These are phyloP conservation scores for Thera britannica DNA, from an alignment of 2,888 invertebrate species.

Conservation along the genomic window DNA sequence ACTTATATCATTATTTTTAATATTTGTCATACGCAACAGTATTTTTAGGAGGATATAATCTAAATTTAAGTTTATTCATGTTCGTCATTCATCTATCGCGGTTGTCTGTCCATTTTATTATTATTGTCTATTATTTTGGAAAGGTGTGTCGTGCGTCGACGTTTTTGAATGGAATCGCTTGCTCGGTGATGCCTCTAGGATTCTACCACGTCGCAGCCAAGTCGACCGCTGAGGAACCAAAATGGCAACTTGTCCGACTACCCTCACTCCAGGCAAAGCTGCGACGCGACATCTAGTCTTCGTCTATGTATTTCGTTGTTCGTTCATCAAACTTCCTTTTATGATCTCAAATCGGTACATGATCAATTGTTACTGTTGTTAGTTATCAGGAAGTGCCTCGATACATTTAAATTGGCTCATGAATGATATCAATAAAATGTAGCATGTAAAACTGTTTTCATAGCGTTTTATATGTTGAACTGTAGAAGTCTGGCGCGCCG, in stretches of 20 bases:
- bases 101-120: conserved; percentile 56
- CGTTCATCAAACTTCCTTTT: conserved; percentile 52
- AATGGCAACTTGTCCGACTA: conserved; percentile 26
- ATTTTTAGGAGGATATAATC: conserved; percentile 78
- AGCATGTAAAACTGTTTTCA: conserved; percentile 71
- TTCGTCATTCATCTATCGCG: conserved; percentile 55
- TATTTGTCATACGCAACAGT: conserved; percentile 81
- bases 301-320: conserved; percentile 55
- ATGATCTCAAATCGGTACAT: conserved; percentile 62
- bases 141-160: conserved; percentile 50
- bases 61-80: conserved; percentile 76
- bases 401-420: conserved; percentile 60
- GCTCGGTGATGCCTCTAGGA: conserved; percentile 40
- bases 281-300: conserved; percentile 54
- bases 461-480: conserved; percentile 79
- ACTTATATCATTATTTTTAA: conserved; percentile 83
- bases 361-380: conserved; percentile 39
- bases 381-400: conserved; percentile 76
- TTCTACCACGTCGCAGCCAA: conserved; percentile 26
- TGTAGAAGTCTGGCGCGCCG: conserved; percentile 60
- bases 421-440: conserved; percentile 66
- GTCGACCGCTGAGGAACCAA: conserved; percentile 11
- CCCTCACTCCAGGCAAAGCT: conserved; percentile 18
- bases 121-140: conserved; percentile 46
- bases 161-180: conserved; percentile 48